A percentile compares a stretch with the other conserved stretches of the same genome.
phyloP scores from a whole-genome alignment of 1,140 invertebrate species.

The Ooceraea biroi region DNA sequence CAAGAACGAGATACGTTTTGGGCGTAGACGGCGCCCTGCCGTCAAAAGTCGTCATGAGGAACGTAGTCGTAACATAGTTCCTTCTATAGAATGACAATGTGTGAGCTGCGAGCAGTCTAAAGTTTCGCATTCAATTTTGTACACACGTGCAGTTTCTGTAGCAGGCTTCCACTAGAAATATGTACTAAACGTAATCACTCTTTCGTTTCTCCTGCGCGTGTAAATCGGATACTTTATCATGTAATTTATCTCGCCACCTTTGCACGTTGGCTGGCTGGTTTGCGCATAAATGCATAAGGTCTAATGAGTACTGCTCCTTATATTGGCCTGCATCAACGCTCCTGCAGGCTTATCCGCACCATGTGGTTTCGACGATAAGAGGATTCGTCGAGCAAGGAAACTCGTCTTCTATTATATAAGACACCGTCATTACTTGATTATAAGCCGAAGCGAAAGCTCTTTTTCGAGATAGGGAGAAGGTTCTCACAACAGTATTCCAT shows the following conservation, averaged over 20 bases:
- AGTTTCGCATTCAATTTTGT: slow-evolving; percentile 44
- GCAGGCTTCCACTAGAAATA: slow-evolving; percentile 46
- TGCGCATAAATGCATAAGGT: slow-evolving; percentile 1
- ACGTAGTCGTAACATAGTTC: not conserved
- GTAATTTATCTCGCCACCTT: not conserved
- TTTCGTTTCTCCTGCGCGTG: not conserved
- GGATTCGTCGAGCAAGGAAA: not conserved
- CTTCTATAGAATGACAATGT: slow-evolving; percentile 26
- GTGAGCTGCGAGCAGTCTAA: slow-evolving; percentile 14
- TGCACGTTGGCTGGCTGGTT: not conserved
- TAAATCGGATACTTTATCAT: not conserved
- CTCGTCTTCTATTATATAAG: not conserved
- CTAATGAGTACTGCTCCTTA: slow-evolving; percentile 11
- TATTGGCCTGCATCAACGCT: not conserved
- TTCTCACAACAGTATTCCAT: not conserved
- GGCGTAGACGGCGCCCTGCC: not conserved
- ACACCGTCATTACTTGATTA: not conserved
- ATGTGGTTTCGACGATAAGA: not conserved
- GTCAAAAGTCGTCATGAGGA: slow-evolving; percentile 22
- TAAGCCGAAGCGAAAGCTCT: not conserved
- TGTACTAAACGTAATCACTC: not conserved
- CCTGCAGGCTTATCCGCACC: not conserved
- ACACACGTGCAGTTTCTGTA: not conserved
- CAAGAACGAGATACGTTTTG: slow-evolving; percentile 57
- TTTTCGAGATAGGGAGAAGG: not conserved